These are phyloP conservation scores for Phenganax subtilis DNA, from an alignment of 92 coral and sea anemone genomes.

Conservation along the genomic window DNA sequence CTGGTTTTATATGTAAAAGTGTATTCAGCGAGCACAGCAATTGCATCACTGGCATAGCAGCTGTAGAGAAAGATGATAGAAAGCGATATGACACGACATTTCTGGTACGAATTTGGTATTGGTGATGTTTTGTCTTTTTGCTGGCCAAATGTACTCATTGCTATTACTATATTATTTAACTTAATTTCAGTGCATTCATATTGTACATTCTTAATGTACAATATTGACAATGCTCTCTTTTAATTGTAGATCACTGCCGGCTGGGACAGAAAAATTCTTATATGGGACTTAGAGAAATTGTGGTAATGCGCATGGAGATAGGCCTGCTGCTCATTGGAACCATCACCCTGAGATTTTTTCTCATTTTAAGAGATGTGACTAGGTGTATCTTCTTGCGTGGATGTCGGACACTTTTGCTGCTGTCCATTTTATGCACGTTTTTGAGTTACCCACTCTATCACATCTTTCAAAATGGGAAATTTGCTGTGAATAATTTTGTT, in stretches of 20 bases:
- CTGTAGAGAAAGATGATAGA: slow-evolving; percentile 61
- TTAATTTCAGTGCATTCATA: neutral
- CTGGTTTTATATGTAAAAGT: slow-evolving; percentile 85
- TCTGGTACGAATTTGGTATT: slow-evolving; percentile 53
- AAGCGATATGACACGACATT: slow-evolving; percentile 77
- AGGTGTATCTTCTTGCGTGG: too few relatives aligned
- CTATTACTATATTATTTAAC: neutral
- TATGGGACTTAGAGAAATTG: slow-evolving; percentile 88
- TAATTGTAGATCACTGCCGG: slow-evolving; percentile 78
- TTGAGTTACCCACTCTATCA: neutral
- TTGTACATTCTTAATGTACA: neutral
- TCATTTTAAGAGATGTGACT: too few relatives aligned
- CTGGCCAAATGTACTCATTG: neutral
- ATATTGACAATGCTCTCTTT: neutral
- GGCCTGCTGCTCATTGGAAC: neutral
- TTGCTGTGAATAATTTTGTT: neutral
- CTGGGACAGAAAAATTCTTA: slow-evolving; percentile 86
- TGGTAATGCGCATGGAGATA: slow-evolving; percentile 52
- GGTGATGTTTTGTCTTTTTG: neutral
- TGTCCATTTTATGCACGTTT: too few relatives aligned
- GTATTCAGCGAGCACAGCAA: slow-evolving; percentile 83
- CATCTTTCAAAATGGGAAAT: neutral
- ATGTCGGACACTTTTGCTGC: too few relatives aligned
- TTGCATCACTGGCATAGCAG: slow-evolving; percentile 90
- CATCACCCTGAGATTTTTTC: too few relatives aligned